Conservation (phyloP, 2,888 invertebrate genomes). For the Gymnoscelis rufifasciata region DNA sequence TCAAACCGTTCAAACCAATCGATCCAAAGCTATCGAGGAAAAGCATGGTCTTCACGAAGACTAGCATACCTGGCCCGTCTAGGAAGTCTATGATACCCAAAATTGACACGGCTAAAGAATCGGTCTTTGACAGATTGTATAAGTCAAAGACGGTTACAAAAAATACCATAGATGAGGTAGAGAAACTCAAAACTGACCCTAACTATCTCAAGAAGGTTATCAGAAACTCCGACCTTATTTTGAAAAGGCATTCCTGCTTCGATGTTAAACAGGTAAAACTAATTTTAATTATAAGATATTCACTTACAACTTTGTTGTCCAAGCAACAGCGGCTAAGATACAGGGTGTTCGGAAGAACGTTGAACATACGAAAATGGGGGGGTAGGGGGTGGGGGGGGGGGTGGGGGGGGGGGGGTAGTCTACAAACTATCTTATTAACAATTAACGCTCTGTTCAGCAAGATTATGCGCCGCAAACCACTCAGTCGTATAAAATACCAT, state of each 20-base stretch:
- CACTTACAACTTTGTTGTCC: too few species aligned
- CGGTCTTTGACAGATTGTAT: constrained; percentile 64
- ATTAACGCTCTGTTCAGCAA: too few species aligned
- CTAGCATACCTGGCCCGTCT: constrained; percentile 8
- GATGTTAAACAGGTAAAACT: constrained; percentile 39
- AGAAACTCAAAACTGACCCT: constrained; percentile 47
- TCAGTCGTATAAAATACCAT: too few species aligned
- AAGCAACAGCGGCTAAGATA: too few species aligned
- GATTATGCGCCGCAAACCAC: too few species aligned
- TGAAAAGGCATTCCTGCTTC: constrained; percentile 49
- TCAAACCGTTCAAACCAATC: constrained; percentile 11
- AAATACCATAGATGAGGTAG: constrained; percentile 32
- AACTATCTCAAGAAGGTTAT: constrained; percentile 51
- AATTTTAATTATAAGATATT: too few species aligned
- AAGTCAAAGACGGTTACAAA: constrained; percentile 50
- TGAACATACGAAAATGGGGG: too few species aligned
- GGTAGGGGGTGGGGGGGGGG: too few species aligned
- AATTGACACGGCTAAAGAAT: constrained; percentile 36
- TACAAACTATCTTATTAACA: too few species aligned
- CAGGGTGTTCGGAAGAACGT: too few species aligned
- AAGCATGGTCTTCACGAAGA: constrained; percentile 32
- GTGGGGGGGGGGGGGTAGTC: too few species aligned
- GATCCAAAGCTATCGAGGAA: constrained; percentile 25
- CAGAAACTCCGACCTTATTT: constrained; percentile 40
- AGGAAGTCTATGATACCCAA: constrained; percentile 41